Evolutionary conservation across 2,888 invertebrate genomes (phyloP).

Genomic region (Cephalotes varians): DNA sequence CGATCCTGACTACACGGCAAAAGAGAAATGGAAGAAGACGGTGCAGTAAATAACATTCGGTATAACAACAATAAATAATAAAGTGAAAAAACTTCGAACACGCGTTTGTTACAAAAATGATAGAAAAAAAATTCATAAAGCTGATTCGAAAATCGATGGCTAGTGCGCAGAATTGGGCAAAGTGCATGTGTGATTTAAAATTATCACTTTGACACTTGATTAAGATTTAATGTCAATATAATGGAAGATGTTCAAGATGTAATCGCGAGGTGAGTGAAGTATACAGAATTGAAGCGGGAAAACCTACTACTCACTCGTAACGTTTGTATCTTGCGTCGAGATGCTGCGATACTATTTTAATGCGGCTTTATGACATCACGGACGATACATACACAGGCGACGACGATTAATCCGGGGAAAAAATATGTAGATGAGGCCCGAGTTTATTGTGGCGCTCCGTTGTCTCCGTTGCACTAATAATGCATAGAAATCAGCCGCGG

Average conservation of each 20-base stretch:
- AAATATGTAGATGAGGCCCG: conserved; percentile 36
- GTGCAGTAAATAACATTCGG: background rate
- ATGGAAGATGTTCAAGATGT: conserved; percentile 10
- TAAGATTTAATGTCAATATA: background rate
- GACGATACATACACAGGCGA: background rate
- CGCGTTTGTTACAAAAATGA: background rate
- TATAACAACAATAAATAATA: too few species aligned
- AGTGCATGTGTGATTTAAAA: background rate
- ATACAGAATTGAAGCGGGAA: conserved; percentile 35
- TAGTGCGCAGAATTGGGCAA: background rate
- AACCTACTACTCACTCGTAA: conserved; percentile 45
- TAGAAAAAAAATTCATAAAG: background rate
- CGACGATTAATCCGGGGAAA: conserved; percentile 36
- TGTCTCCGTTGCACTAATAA: conserved; percentile 43
- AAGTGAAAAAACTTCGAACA: background rate
- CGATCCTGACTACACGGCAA: conserved; percentile 44
- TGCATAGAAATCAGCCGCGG: conserved; percentile 30
- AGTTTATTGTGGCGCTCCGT: conserved; percentile 18
- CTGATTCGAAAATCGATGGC: background rate
- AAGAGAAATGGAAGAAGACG: background rate
- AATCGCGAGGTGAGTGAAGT: conserved; percentile 2
- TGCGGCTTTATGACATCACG: conserved; percentile 26
- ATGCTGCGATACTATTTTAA: conserved; percentile 50
- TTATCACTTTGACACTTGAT: background rate
- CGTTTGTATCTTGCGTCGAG: conserved; percentile 27